Percentiles rank a stretch among this genome's conserved stretches.
phyloP scores from a whole-genome alignment of 2,113 vertebrate species.

The Chloropsis hardwickii region DNA sequence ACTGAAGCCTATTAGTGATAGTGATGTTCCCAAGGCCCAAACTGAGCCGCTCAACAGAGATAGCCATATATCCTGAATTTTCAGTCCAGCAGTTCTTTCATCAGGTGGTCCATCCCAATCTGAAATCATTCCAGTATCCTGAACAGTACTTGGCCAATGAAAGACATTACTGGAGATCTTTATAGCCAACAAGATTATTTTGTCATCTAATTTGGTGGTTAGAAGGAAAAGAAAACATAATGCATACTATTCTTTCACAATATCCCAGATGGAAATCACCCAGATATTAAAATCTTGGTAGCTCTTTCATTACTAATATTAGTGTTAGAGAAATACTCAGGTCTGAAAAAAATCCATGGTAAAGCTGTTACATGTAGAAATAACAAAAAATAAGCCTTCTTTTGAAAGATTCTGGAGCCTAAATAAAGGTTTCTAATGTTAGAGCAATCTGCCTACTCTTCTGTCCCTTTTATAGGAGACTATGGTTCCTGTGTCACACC shows the following conservation, averaged over 20 bases:
- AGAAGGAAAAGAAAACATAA: neutral
- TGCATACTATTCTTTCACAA: neutral
- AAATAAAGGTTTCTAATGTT: neutral
- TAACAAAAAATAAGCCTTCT: neutral
- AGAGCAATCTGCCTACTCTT: neutral
- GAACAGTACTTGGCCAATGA: neutral
- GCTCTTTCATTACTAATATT: neutral
- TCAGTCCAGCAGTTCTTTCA: neutral
- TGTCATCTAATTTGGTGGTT: neutral
- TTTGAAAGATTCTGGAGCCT: neutral
- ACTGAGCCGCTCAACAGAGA: neutral
- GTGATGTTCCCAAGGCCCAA: neutral
- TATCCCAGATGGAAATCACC: neutral
- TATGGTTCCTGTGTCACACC: neutral
- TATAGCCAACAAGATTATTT: neutral
- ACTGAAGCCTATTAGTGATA: neutral
- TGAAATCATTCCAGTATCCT: neutral
- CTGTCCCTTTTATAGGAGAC: neutral
- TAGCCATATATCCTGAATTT: neutral
- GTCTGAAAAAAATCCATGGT: neutral
- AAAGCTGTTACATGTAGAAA: neutral
- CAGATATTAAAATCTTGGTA: neutral
- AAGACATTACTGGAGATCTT: neutral
- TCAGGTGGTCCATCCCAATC: neutral
- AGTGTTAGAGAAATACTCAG: neutral